Evolutionary conservation across 1,140 invertebrate genomes (phyloP).

Genomic region (Drosophila paulistorum): DNA sequence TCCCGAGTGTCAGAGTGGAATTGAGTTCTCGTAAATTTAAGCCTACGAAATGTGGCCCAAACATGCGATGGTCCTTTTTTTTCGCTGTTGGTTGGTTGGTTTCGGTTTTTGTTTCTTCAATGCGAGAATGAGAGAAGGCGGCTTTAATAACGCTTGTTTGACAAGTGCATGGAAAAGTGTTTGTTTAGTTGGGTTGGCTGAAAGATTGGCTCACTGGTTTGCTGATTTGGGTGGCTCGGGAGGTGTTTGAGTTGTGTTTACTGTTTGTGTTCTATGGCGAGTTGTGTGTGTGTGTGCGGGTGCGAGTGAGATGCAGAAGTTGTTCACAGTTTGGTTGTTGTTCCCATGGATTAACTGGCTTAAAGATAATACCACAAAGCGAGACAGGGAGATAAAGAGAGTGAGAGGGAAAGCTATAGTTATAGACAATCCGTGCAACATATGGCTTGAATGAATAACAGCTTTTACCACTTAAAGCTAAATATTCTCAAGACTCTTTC

Average conservation of each 20-base stretch:
- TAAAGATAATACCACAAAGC: neutral
- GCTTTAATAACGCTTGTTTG: constrained; percentile 46
- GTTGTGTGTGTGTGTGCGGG: constrained; percentile 2
- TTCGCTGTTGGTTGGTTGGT: neutral
- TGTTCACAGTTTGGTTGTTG: constrained; percentile 43
- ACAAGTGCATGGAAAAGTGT: constrained; percentile 51
- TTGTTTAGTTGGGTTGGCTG: constrained; percentile 8
- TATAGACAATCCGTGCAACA: constrained; percentile 31
- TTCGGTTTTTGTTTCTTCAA: neutral
- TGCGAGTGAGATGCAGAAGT: constrained; percentile 12
- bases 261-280: constrained; percentile 1
- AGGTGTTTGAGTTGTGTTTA: constrained; percentile 18
- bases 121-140: constrained; percentile 23
- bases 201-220: neutral
- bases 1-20: constrained; percentile 12
- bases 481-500: constrained; percentile 1
- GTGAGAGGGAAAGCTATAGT: constrained; percentile 29
- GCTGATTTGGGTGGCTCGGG: neutral
- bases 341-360: constrained; percentile 45
- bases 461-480: neutral
- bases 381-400: too few relatives aligned
- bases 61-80: constrained; percentile 37
- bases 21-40: constrained; percentile 22
- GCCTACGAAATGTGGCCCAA: constrained; percentile 46
- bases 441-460: constrained; percentile 23